Percentiles rank a stretch among this genome's conserved stretches.
These are phyloP conservation scores for Allolobophora icterica DNA, from an alignment of 2,888 invertebrate genomes.

Conservation along the genomic window DNA sequence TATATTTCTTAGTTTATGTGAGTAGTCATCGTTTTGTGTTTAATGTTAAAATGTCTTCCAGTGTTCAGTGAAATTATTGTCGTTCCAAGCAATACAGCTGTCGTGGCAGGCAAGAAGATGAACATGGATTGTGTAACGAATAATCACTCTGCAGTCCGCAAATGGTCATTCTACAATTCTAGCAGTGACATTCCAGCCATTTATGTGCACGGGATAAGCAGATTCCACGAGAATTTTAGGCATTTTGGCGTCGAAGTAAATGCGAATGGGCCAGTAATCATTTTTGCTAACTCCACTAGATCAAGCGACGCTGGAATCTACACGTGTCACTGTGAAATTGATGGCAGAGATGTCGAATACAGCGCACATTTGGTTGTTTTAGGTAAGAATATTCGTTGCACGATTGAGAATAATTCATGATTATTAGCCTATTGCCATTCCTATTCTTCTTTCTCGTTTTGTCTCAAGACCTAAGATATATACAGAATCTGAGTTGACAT, in stretches of 20 bases:
- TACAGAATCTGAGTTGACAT: too few species aligned
- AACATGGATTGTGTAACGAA: neutral
- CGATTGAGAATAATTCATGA: too few species aligned
- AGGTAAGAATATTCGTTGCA: too few species aligned
- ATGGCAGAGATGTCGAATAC: neutral
- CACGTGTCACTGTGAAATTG: neutral
- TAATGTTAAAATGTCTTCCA: too few species aligned
- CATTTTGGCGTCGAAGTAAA: neutral
- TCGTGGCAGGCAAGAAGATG: neutral
- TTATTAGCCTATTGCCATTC: too few species aligned
- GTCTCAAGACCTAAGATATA: too few species aligned
- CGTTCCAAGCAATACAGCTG: neutral
- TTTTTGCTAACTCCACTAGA: neutral
- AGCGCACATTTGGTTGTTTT: conserved; percentile 1
- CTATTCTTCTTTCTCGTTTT: too few species aligned
- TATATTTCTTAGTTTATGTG: too few species aligned
- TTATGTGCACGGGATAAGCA: neutral
- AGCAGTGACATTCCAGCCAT: neutral
- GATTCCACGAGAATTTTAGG: neutral
- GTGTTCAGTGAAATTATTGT: too few species aligned
- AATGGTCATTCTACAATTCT: neutral
- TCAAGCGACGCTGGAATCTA: neutral
- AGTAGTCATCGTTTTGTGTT: too few species aligned
- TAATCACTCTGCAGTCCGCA: neutral
- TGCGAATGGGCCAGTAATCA: neutral